Conservation (phyloP, 2,888 invertebrate species). For the Nephrocerus scutellatus region DNA sequence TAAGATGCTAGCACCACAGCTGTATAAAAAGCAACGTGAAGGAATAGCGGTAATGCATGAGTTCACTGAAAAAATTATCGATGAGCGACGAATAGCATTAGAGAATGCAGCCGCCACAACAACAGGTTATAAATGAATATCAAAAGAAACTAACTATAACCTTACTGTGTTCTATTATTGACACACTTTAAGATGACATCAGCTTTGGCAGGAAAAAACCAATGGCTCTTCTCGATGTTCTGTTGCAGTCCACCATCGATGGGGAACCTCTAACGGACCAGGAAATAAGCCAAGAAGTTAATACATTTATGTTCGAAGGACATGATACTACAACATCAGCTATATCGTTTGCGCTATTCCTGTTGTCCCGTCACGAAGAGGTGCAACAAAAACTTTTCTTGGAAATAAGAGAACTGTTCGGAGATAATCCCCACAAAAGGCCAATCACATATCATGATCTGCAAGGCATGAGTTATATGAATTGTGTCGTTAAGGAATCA, state of each 20-base stretch:
- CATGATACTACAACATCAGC: conserved; percentile 45
- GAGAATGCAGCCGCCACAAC: neutral
- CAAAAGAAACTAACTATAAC: conserved; percentile 18
- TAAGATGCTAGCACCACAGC: conserved; percentile 24
- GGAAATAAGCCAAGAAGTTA: conserved; percentile 61
- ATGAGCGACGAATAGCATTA: conserved; percentile 35
- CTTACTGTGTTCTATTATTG: conserved; percentile 29
- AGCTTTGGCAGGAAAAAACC: conserved; percentile 51
- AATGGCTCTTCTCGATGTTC: conserved; percentile 59
- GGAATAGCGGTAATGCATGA: conserved; percentile 48
- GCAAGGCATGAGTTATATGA: conserved; percentile 46
- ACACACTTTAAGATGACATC: conserved; percentile 7
- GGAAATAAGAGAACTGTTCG: conserved; percentile 34
- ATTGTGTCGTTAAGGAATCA: conserved; percentile 61
- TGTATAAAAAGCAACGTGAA: conserved; percentile 42
- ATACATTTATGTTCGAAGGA: conserved; percentile 65
- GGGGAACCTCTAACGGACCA: conserved; percentile 53
- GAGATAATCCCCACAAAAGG: conserved; percentile 23
- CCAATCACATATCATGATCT: conserved; percentile 31
- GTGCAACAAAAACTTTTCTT: conserved; percentile 36
- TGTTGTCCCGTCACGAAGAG: conserved; percentile 34
- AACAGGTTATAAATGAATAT: neutral
- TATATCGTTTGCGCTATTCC: conserved; percentile 37
- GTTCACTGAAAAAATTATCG: conserved; percentile 52
- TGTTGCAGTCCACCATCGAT: conserved; percentile 54